Evolutionary conservation across 2,113 vertebrate species (phyloP), one percentile per base, ranked within the genome.

Genomic region (Cinclus mexicanus): DNA sequence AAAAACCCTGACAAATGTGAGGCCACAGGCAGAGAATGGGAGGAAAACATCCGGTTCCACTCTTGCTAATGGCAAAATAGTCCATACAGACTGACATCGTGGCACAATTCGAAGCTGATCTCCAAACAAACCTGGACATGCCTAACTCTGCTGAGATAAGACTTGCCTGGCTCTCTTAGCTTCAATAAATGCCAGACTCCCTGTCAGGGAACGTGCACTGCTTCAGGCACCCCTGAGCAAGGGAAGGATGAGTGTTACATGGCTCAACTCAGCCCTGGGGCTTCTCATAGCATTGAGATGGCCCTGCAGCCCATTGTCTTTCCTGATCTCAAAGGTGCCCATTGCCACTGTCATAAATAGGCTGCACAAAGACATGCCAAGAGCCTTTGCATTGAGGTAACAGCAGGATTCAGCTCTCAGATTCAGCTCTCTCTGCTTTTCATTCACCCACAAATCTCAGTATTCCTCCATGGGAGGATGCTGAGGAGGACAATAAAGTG

Each of bases 181-280:
- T 57, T 69, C 59, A 33, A 4, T 41, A 31, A 88, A 56, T 21
- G 8, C 23, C 1, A 1, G 24, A 18, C 47, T 82, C n/a, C 44
- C 37, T 60, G 16, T 12, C 20, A 37, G 24, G 24, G 33, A 69
- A 28, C 0, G 0, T 16, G 25, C 53, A 47, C 47, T 67, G n/a
- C n/a, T 41, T 70, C 53, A 90, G 53, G 57, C 22, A 72, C 64
- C 24, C 7, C 5, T 53, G 37, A 83, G 46, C 15, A 57, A 69
- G 18, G 20, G 29, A 14, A 74, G 6, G 39, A 65, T 37, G n/a
- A 35, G 14, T 7, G 4, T 65, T 42, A 29, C 1, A 2, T 71
- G 44, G 33, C 44, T 85, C 33, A 84, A 8, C 52, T 82, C 33
- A 60, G 57, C 41, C 21, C 28, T 65, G 47, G 25, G 26, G 6